phyloP scores from a whole-genome alignment of 2,888 invertebrate species.

The Augochlorella aurata region DNA sequence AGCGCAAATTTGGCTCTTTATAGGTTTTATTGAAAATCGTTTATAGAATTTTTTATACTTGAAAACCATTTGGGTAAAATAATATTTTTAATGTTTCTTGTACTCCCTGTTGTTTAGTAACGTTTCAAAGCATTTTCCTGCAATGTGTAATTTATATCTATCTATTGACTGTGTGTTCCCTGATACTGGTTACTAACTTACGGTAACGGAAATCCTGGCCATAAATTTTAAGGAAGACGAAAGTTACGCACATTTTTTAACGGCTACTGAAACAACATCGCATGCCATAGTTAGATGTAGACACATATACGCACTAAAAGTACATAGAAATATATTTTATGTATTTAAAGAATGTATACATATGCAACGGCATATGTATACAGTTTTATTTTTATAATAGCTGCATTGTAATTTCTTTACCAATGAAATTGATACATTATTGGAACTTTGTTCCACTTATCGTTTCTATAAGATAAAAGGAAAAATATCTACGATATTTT shows the following conservation, averaged over 20 bases:
- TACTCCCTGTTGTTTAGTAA: background rate
- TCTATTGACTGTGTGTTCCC: slow-evolving; percentile 42
- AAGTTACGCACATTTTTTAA: slow-evolving; percentile 32
- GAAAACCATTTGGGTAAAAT: background rate
- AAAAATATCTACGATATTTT: background rate
- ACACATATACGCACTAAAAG: slow-evolving; percentile 34
- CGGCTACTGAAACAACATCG: slow-evolving; percentile 34
- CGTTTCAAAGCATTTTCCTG: background rate
- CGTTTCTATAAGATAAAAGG: background rate
- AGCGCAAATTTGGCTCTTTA: slow-evolving; percentile 3
- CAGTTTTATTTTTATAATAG: slow-evolving; percentile 56
- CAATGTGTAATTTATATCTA: slow-evolving; percentile 29
- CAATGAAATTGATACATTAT: slow-evolving; percentile 36
- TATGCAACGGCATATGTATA: slow-evolving; percentile 24
- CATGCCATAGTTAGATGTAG: slow-evolving; percentile 49
- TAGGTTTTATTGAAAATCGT: background rate
- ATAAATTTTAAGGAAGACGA: slow-evolving; percentile 28
- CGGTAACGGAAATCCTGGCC: slow-evolving; percentile 30
- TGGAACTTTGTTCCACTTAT: background rate
- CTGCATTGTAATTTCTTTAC: slow-evolving; percentile 44
- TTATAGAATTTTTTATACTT: slow-evolving; percentile 12
- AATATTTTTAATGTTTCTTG: slow-evolving; percentile 20
- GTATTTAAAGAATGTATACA: slow-evolving; percentile 29
- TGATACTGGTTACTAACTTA: slow-evolving; percentile 14
- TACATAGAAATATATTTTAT: slow-evolving; percentile 45